Evolutionary conservation across 2,797 vertebrate genomes (phyloP), one percentile per base, ranked within the genome.

Genomic region (Labeo calbasu): DNA sequence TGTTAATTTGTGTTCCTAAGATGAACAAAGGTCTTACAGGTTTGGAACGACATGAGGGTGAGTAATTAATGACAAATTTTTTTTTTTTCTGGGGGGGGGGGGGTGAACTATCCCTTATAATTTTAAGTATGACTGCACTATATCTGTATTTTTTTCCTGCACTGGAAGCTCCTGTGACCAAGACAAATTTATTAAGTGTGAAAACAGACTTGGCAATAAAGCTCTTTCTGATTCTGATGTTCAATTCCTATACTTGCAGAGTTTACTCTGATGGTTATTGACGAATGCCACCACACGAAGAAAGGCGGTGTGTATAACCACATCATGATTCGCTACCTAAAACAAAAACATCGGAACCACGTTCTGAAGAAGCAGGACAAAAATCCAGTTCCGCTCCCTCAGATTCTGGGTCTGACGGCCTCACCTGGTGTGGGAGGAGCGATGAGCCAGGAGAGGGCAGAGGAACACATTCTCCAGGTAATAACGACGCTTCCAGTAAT

Each of bases 271-370:
- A 92, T 99, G 21, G 92, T 99, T 75, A 97, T 99, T 19, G 98
- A 99, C 81, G 98, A 99, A 91, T 99, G 98, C 83, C 98, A 99
- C 92, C 98, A 99, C 92, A 99, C 98, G 55, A 95, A 98, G 87
- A 99, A 99, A 89, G 97, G 96, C 77, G 96, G 9, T 0, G 97
- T 98, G 57, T 99, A 99, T 91, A 99, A 99, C 90, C 95, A 96
- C 86, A 97, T 99, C 84, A 99, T 99, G 98, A 94, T 95, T 87
- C 96, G 95, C 65, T 99, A 97, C 90, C 91, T 99, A 90, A 95
- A 92, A 88, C 95, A 97, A 89, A 99, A 98, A 87, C 90, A 94
- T 85, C 95, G 88, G 86, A 99, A 99, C 87, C 73, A 0, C 13
- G 89, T 2, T n/a, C 88, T 93, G 61, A 85, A 81, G 68, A 97